Evolutionary conservation across 2,113 vertebrate genomes (phyloP), one percentile per base, ranked within the genome.

Genomic region (Micronisus gabar): DNA sequence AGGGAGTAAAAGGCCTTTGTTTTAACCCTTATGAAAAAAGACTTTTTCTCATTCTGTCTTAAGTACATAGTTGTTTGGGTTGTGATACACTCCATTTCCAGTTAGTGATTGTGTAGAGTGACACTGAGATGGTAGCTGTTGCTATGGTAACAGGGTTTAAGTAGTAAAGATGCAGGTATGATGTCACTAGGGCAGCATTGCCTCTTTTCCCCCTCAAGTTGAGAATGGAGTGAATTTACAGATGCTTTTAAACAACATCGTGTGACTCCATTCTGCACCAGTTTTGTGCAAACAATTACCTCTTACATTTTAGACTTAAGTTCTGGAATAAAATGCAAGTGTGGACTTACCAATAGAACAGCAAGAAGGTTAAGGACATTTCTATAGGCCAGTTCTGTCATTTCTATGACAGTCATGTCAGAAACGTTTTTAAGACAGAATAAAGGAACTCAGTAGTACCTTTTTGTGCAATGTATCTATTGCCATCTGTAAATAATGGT

Each of bases 131-230:
- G 32, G 95, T 96, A 95, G 92, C 94, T 86, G 97, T 98, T 98
- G 97, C 98, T 97, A 96, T 98, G 97, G 98, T 88, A 98, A 98
- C 97, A 80, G 96, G 92, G 72, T 90, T 94, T 96, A 78, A 96
- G 96, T 90, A 86, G 80, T 90, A 76, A 96, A 75, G 86, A 38
- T 88, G 68, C 66, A 96, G 81, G 95, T 97, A 94, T 92, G 94
- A 90, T 97, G 92, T 92, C 95, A 93, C 85, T 71, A 81, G 88
- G 93, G 71, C 96, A 95, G 88, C 72, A 6, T 82, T 85, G 66
- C 79, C 79, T 88, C 55, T 85, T 50, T 74, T 40, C 43, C 71
- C 58, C 56, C 26, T 67, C 45, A 20, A 15, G 19, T 13, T 73
- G 61, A 52, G 52, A 76, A 43, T 2, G 65, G 71, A 47, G 18